Base-by-base conservation (phyloP, 2,888 invertebrate species). In the Eristalis arbustorum region DNA sequence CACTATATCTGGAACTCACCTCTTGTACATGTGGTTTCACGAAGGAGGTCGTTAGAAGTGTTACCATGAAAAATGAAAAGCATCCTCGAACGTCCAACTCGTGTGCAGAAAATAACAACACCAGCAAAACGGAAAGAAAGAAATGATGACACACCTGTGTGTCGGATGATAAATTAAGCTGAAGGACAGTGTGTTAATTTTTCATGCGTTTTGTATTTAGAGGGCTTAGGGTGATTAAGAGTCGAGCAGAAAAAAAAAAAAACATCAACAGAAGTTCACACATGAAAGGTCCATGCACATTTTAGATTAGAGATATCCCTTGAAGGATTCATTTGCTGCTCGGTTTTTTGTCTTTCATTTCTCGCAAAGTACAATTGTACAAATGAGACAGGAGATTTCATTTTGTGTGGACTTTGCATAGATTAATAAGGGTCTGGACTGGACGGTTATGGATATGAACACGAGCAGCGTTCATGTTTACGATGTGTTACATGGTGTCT, bases 11-110 rank as follows among this genome's bases (percentile, higher is more conserved):
- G 68, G 64, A 75, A 84, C 84, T 69, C 66, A 69, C 69, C 77
- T 81, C 73, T 71, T 75, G 23, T 59, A 83, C n/a, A n/a, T 87
- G 87, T 34, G 87, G 87, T 83, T 83, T 80, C 56, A 25, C 78
- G 78, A 87, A 87, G 68, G 78, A 87, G 87, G 87, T 87, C 83
- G 87, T 87, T 83, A 87, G 83, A 83, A 87, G 87, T 87, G 83
- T 87, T 87, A 72, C 87, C 83, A 87, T 87, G 87, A 87, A 87
- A 87, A 83, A 87, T 87, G 82, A 87, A 71, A 76, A 78, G 78
- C 67, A 83, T 87, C 83, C 78, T 87, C 42, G 56, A 87, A 76
- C 49, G 8, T 49, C n/a, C 49, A 49, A 49, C 49, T 49, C n/a
- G 49, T 49, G 49, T 49, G 78, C 67, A 78, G 22, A 61, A 28